phyloP scores from a whole-genome alignment of 2,888 invertebrate species.

The Sinohyriopsis cumingii region DNA sequence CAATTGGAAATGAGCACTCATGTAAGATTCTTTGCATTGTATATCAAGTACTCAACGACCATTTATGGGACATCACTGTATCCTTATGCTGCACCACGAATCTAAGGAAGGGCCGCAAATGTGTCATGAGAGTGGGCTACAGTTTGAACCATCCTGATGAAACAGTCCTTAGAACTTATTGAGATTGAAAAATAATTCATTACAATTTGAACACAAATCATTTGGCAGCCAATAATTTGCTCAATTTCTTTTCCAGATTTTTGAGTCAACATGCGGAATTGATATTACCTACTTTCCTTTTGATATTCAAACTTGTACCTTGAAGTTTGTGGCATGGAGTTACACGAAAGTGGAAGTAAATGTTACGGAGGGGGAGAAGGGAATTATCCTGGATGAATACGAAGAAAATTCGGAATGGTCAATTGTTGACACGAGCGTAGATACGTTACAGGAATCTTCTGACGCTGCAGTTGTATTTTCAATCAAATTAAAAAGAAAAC shows the following conservation, averaged over 20 bases:
- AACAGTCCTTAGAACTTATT: no score
- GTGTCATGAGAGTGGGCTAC: no score
- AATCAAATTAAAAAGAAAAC: conserved; percentile 27
- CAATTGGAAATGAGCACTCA: no score
- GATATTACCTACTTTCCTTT: conserved; percentile 32
- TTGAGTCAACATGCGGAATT: conserved; percentile 23
- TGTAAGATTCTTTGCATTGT: no score
- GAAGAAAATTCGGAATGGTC: conserved; percentile 21
- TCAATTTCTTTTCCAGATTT: conserved; percentile 14
- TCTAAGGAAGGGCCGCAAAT: conserved; percentile 2
- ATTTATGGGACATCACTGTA: no score
- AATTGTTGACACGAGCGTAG: conserved; percentile 11
- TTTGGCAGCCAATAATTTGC: no score
- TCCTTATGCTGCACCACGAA: no score
- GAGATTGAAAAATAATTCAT: not conserved
- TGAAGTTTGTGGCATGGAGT: conserved; percentile 25
- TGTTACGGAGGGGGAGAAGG: conserved; percentile 11
- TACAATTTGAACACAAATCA: no score
- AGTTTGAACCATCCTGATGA: no score
- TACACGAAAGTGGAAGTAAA: conserved; percentile 21
- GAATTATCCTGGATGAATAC: conserved; percentile 18
- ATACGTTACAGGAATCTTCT: conserved; percentile 2
- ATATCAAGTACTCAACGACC: no score
- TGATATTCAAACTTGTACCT: conserved; percentile 21
- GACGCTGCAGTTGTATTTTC: conserved; percentile 21